Evolutionary conservation across 2,113 vertebrate species (phyloP), one percentile per base, ranked within the genome.

Genomic region (Periophthalmus modestus): DNA sequence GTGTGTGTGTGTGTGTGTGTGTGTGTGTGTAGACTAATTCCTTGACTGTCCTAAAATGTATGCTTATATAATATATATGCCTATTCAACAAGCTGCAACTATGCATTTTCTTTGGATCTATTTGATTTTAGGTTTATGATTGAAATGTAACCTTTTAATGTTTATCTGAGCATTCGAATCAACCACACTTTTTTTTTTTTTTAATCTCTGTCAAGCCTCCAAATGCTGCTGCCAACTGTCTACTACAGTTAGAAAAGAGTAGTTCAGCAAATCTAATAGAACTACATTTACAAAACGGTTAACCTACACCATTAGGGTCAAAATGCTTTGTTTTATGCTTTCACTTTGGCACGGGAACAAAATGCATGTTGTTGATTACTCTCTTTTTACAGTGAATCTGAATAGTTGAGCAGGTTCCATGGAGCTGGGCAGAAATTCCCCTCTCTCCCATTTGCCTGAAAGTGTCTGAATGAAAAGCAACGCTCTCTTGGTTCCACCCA

Each of bases 331-430:
- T 71, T 62, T 73, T 28, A 36, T 43, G 57, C 78, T 73, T 39
- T 54, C 61, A 68, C 36, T 59, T 72, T 72, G 16, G 46, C 63
- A 34, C 24, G 67, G 54, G 71, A 77, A 69, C 77, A 63, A 74
- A 79, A 76, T 81, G 74, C 63, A 46, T 77, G 62, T 57, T 84
- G 85, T 77, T 89, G 75, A 88, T 89, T 46, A 83, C 67, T n/a
- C n/a, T 63, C 39, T 39, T 54, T 24, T 73, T 77, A 57, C 69
- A 57, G 76, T 74, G 71, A 73, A 1, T 23, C 82, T 85, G 83
- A 88, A 83, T 77, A 84, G 79, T 68, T 72, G 73, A 71, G 43
- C 50, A 74, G 81, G 89, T 92, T 71, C 85, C 82, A 91, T 90
- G 89, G 78, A 0, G n/a, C 78, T 85, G 67, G 61, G 83, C 74